Conservation (phyloP, 2,113 vertebrate genomes). For the Egretta garzetta region DNA sequence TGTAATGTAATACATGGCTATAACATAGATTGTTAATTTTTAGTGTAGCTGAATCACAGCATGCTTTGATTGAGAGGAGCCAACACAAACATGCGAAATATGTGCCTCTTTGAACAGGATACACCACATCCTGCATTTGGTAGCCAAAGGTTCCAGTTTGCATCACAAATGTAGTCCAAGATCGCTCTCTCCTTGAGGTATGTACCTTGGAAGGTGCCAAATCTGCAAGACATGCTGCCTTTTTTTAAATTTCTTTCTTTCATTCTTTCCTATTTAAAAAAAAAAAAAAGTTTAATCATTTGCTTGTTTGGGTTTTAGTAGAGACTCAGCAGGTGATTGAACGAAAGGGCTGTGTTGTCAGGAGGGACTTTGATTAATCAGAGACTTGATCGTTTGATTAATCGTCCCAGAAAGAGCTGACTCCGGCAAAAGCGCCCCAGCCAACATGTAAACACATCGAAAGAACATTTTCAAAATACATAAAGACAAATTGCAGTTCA, state of each 20-base stretch:
- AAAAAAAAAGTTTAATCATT: conserved; percentile 28
- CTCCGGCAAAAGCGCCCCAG: conserved; percentile 17
- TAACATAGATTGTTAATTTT: conserved; percentile 74
- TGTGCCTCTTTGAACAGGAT: conserved; percentile 78
- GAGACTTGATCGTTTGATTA: conserved; percentile 57
- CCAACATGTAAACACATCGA: conserved; percentile 64
- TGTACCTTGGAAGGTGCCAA: conserved; percentile 50
- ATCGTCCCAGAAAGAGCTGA: conserved; percentile 60
- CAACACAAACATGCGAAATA: conserved; percentile 76
- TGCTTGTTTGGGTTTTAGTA: conserved; percentile 48
- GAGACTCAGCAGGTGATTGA: conserved; percentile 61
- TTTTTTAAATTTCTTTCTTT: neutral
- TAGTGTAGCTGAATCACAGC: conserved; percentile 71
- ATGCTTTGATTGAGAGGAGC: conserved; percentile 69
- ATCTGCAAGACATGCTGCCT: neutral
- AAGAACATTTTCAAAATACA: conserved; percentile 60
- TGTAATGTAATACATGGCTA: conserved; percentile 59
- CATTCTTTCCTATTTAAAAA: neutral
- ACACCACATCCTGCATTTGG: conserved; percentile 77
- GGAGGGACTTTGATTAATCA: conserved; percentile 64
- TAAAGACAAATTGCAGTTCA: conserved; percentile 74
- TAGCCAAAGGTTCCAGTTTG: conserved; percentile 71
- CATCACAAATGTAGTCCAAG: conserved; percentile 70
- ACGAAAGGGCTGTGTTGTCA: conserved; percentile 35
- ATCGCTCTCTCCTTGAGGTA: conserved; percentile 51